phyloP scores from a whole-genome alignment of 2,888 invertebrate genomes.

The Megastigmus dorsalis region DNA sequence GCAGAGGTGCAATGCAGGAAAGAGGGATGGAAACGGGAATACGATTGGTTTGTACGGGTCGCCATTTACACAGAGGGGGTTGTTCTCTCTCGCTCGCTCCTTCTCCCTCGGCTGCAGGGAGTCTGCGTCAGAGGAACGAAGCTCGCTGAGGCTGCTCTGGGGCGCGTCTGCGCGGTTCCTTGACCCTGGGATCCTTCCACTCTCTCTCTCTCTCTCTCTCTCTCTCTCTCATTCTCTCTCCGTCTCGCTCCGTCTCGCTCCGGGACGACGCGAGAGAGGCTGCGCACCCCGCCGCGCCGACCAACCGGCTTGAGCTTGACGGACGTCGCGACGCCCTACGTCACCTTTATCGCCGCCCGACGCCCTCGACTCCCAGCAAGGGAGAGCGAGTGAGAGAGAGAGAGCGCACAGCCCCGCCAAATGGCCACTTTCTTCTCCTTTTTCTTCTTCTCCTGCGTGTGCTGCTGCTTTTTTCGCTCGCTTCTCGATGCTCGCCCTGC shows the following conservation, averaged over 20 bases:
- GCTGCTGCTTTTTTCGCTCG: neutral
- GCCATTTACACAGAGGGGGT: slow-evolving; percentile 72
- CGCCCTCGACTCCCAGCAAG: slow-evolving; percentile 58
- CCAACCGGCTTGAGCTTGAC: slow-evolving; percentile 71
- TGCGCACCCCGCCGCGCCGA: slow-evolving; percentile 60
- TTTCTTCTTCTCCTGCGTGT: neutral
- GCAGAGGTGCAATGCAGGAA: slow-evolving; percentile 49
- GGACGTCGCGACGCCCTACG: slow-evolving; percentile 74
- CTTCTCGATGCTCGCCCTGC: neutral
- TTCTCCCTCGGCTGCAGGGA: slow-evolving; percentile 64
- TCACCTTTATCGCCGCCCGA: slow-evolving; percentile 69
- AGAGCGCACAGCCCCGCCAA: slow-evolving; percentile 42
- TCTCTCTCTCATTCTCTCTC: slow-evolving; percentile 48
- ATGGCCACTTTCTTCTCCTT: slow-evolving; percentile 22
- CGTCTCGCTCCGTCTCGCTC: neutral
- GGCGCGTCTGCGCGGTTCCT: slow-evolving; percentile 60
- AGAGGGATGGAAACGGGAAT: slow-evolving; percentile 75
- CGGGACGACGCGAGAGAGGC: slow-evolving; percentile 26
- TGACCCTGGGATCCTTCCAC: slow-evolving; percentile 46
- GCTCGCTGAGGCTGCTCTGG: slow-evolving; percentile 68
- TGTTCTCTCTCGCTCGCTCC: slow-evolving; percentile 45
- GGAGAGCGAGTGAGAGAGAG: slow-evolving; percentile 40
- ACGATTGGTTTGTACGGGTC: slow-evolving; percentile 74
- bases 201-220: slow-evolving; percentile 26
- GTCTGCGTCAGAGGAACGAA: slow-evolving; percentile 65